Percentiles rank a stretch among this genome's conserved stretches.
These are phyloP conservation scores for Mystacides longicornis DNA, from an alignment of 2,888 invertebrate genomes.

Conservation along the genomic window DNA sequence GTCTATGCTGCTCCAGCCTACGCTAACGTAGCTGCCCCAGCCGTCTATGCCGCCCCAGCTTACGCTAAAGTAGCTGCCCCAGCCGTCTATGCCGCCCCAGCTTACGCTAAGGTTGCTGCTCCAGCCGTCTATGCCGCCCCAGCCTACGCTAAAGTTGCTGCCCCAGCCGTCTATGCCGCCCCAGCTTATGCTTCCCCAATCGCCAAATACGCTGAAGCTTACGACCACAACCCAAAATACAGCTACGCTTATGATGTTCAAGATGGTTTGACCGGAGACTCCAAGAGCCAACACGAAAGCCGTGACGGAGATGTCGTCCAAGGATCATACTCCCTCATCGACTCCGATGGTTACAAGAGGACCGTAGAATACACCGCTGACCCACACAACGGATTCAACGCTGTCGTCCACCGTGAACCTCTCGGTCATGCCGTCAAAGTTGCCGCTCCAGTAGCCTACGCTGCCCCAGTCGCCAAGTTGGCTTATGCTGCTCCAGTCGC, in stretches of 20 bases:
- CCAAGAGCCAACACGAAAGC: conserved; percentile 42
- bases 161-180: conserved; percentile 28
- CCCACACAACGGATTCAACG: conserved; percentile 46
- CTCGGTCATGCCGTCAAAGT: conserved; percentile 34
- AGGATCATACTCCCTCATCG: conserved; percentile 45
- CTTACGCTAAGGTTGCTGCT: conserved; percentile 18
- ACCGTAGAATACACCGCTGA: conserved; percentile 48
- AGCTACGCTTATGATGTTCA: conserved; percentile 51
- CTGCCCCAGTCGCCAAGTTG: conserved; percentile 28
- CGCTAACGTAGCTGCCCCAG: conserved; percentile 28
- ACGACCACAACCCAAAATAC: conserved; percentile 37
- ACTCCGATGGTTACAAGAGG: conserved; percentile 45
- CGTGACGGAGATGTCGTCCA: conserved; percentile 46
- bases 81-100: conserved; percentile 28
- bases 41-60: conserved; percentile 32
- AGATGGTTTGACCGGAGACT: conserved; percentile 48
- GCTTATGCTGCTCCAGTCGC: conserved; percentile 28
- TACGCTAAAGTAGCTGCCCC: conserved; percentile 19
- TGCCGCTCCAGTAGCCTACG: conserved; percentile 28
- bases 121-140: conserved; percentile 28
- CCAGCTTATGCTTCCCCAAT: conserved; percentile 19
- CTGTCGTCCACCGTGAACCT: conserved; percentile 43
- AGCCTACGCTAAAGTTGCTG: conserved; percentile 24
- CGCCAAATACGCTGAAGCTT: conserved; percentile 28
- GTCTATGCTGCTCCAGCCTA: conserved; percentile 26